Evolutionary conservation across 1,140 invertebrate species (phyloP).

Genomic region (Hydropsyche tenuis): DNA sequence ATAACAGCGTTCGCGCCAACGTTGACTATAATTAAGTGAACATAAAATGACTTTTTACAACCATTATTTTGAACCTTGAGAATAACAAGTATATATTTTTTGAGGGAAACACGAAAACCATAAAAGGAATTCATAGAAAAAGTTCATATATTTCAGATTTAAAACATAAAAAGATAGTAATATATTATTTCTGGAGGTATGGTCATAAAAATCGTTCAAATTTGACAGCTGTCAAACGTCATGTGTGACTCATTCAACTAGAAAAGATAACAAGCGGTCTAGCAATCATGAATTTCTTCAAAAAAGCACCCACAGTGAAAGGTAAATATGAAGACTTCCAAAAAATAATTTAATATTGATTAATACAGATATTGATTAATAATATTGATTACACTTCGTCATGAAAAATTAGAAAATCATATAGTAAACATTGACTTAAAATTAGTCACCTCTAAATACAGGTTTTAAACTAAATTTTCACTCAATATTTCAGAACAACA

Average conservation of each 20-base stretch:
- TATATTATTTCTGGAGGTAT: no score
- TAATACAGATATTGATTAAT: not conserved
- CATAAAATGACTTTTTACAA: no score
- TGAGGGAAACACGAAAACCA: no score
- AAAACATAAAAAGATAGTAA: no score
- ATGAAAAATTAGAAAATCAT: not conserved
- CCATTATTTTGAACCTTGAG: no score
- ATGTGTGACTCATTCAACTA: not conserved
- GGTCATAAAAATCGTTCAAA: not conserved
- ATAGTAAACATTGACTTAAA: not conserved
- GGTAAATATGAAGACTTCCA: slow-evolving; percentile 51
- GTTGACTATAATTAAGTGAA: no score
- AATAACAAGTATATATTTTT: no score
- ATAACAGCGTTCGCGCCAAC: no score
- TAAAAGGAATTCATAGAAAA: no score
- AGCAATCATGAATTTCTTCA: slow-evolving; percentile 61
- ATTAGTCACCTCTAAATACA: not conserved
- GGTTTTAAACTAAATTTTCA: not conserved
- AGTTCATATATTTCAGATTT: no score
- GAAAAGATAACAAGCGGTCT: not conserved
- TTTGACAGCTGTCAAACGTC: slow-evolving; percentile 9
- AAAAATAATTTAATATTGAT: not conserved
- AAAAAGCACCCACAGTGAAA: slow-evolving; percentile 65
- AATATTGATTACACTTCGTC: slow-evolving; percentile 23
- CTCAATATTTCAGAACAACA: slow-evolving; percentile 74